A percentile compares a stretch with the other conserved stretches of the same genome.
Conservation (phyloP, 2,113 vertebrate species). For the Gobio gobio region DNA sequence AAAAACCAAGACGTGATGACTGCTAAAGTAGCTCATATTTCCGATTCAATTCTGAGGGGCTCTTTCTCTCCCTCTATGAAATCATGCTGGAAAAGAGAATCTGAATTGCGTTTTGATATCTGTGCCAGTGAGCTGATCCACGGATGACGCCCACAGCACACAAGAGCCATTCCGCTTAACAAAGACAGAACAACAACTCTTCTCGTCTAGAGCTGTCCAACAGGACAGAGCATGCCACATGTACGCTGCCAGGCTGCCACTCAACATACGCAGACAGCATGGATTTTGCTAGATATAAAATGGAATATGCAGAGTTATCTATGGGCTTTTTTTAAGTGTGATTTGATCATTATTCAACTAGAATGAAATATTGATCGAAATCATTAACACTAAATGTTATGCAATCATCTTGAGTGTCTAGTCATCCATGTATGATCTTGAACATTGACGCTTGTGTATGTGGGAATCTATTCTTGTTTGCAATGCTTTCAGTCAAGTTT, state of each 20-base stretch:
- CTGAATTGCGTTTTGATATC: constrained; percentile 22
- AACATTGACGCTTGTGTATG: background rate
- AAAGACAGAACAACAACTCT: constrained; percentile 21
- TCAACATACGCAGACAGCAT: background rate
- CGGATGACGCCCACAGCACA: constrained; percentile 19
- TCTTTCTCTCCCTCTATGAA: constrained; percentile 11
- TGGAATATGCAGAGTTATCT: background rate
- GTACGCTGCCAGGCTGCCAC: background rate
- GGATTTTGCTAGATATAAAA: background rate
- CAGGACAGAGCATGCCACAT: background rate
- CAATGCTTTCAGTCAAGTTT: background rate
- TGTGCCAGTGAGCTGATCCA: constrained; percentile 12
- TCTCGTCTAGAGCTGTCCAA: background rate
- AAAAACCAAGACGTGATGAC: constrained; percentile 22
- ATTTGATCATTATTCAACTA: background rate
- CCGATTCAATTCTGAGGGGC: constrained; percentile 5
- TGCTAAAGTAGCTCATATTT: constrained; percentile 13
- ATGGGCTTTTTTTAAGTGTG: background rate
- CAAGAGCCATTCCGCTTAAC: background rate
- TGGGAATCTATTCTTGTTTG: background rate
- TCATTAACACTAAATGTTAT: background rate
- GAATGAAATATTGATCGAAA: background rate
- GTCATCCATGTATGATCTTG: background rate
- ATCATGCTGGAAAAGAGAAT: background rate
- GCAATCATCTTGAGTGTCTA: background rate